Conservation (phyloP, 2,113 vertebrate species). For the Erythrocercus mccallii region DNA sequence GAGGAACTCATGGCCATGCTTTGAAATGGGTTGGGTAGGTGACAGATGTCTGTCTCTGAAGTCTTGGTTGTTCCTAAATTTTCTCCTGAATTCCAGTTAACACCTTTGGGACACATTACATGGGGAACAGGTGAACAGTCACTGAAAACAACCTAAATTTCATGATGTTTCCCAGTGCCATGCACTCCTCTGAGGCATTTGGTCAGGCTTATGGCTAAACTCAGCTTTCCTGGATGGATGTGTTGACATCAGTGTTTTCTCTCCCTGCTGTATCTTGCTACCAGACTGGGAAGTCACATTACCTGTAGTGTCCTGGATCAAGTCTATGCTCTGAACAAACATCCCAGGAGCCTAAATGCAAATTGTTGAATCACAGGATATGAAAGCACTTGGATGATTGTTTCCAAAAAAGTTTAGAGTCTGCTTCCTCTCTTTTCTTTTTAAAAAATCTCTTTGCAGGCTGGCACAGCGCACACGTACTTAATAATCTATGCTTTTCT, state of each 20-base stretch:
- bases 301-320: neutral
- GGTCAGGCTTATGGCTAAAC: neutral
- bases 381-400: neutral
- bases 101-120: fast-evolving
- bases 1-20: neutral
- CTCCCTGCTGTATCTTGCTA: neutral
- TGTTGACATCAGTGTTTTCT: neutral
- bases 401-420: constrained; percentile 4
- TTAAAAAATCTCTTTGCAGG: constrained; percentile 34
- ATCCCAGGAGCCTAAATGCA: neutral
- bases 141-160: neutral
- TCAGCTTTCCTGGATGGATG: neutral
- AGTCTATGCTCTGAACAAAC: neutral
- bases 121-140: neutral
- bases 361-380: neutral
- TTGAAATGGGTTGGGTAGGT: neutral
- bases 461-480: constrained; percentile 45
- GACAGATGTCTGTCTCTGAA: neutral
- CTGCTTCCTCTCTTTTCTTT: constrained; percentile 38
- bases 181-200: neutral
- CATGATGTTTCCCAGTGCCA: neutral
- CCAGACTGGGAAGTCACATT: neutral
- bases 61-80: neutral
- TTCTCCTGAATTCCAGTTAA: neutral
- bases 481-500: constrained; percentile 72